A percentile compares a stretch with the other conserved stretches of the same genome.
These are phyloP conservation scores for Scaptomyza montana DNA, from an alignment of 1,140 invertebrate species.

Conservation along the genomic window DNA sequence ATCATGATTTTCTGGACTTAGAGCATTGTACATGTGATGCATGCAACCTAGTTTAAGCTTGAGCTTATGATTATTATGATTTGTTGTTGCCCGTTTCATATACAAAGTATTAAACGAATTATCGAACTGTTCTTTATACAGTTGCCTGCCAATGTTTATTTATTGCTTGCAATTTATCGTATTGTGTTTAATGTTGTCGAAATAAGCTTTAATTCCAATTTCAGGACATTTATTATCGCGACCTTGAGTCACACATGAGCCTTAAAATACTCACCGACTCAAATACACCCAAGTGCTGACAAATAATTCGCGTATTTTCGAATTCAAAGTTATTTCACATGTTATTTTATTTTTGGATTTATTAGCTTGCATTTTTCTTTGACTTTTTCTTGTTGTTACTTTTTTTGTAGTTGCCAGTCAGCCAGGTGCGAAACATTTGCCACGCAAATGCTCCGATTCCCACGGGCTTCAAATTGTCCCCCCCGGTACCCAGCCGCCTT, in stretches of 20 bases:
- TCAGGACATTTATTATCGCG: slow-evolving; percentile 50
- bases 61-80: slow-evolving; percentile 52
- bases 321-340: slow-evolving; percentile 70
- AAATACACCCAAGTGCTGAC: slow-evolving; percentile 34
- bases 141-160: slow-evolving; percentile 53
- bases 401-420: slow-evolving; percentile 15
- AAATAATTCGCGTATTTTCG: slow-evolving; percentile 50
- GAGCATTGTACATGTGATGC: not conserved
- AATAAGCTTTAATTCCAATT: slow-evolving; percentile 54
- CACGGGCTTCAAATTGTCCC: slow-evolving; percentile 17
- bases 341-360: slow-evolving; percentile 55
- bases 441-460: slow-evolving; percentile 29
- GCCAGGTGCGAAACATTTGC: slow-evolving; percentile 37
- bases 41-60: slow-evolving; percentile 3
- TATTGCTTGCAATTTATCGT: slow-evolving; percentile 49
- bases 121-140: slow-evolving; percentile 10
- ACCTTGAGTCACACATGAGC: slow-evolving; percentile 17
- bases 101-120: slow-evolving; percentile 2
- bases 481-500: slow-evolving; percentile 16
- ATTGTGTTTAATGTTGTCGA: slow-evolving; percentile 39
- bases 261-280: slow-evolving; percentile 16
- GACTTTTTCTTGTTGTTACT: too few relatives aligned
- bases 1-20: not conserved
- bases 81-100: slow-evolving; percentile 41
- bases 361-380: slow-evolving; percentile 13